These are phyloP conservation scores for Perdita meconis DNA, from an alignment of 2,888 invertebrate genomes.

Conservation along the genomic window DNA sequence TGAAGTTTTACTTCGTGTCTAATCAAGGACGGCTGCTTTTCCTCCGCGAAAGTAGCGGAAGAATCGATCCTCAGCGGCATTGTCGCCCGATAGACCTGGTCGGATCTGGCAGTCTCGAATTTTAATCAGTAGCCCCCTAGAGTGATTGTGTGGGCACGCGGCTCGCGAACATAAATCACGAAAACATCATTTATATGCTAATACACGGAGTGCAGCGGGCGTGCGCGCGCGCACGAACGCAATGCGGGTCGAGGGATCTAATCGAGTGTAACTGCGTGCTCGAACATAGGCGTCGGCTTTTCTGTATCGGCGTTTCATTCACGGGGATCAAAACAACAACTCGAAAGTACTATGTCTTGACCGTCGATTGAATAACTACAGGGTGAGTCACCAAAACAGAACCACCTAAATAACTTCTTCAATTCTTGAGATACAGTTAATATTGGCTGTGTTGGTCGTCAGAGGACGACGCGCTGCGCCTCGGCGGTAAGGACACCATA, in stretches of 20 bases:
- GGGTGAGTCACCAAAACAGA: too few relatives aligned
- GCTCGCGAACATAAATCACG: constrained; percentile 80
- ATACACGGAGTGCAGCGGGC: constrained; percentile 74
- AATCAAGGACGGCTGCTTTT: constrained; percentile 24
- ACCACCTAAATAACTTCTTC: too few relatives aligned
- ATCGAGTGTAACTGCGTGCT: constrained; percentile 48
- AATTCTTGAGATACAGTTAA: too few relatives aligned
- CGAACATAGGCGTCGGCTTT: constrained; percentile 58
- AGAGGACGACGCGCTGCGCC: too few relatives aligned
- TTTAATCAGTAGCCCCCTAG: constrained; percentile 76
- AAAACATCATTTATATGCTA: constrained; percentile 83
- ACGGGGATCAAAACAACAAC: background rate
- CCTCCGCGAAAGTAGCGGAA: constrained; percentile 10
- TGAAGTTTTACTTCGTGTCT: background rate
- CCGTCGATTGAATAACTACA: background rate
- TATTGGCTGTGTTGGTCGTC: too few relatives aligned
- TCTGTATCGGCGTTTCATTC: background rate
- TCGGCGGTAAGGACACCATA: too few relatives aligned
- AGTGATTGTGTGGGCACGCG: constrained; percentile 59
- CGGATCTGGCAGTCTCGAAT: constrained; percentile 59
- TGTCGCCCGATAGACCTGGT: constrained; percentile 25
- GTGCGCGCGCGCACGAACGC: constrained; percentile 63
- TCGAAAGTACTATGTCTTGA: background rate
- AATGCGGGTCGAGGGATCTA: constrained; percentile 45
- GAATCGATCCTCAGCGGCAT: constrained; percentile 27